Base-by-base conservation (phyloP, 2,113 vertebrate genomes). In the Trochalopteron elliotii region DNA sequence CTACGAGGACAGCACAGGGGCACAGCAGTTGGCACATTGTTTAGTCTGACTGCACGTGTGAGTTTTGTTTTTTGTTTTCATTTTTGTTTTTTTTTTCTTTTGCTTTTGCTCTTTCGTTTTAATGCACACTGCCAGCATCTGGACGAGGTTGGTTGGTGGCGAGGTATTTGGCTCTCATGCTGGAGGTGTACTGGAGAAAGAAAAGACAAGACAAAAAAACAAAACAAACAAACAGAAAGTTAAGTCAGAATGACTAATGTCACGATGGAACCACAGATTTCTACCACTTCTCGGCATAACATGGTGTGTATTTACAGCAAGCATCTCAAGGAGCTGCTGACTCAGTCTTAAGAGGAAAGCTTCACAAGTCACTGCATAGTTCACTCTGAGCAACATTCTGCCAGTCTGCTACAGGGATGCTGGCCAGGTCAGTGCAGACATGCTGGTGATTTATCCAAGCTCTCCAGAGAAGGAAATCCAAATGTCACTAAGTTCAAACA, bases 161-260 rank as follows among this genome's bases (percentile, higher is more conserved):
- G 97, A 99, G 98, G 98, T 99, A 99, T 98, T 99, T 99, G 71
- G 99, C 99, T 98, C 99, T 99, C 99, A 99, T 99, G 98, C 99
- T 99, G 98, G 99, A 99, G 83, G 99, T 99, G 98, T 99, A 99
- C 99, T 99, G 97, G 52, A 97, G 77, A 91, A 85, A 98, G 87
- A 98, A 28, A 97, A 95, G 94, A 67, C 30, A 59, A 87, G 64
- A 39, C 83, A 86, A 70, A 33, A 83, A 77, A 65, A 90, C 39
- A 80, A 69, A 89, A 91, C 77, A 42, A 92, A 90, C 33, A 94
- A 94, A 94, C n/a, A 96, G 50, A 84, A 69, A 71, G 72, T 75
- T 93, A 61, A 82, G 91, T 94, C 83, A 93, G 81, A 90, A 83
- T n/a, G 17, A 78, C 37, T 70, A 40, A 65, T 11, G 50, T 20